Evolutionary conservation across 2,888 invertebrate genomes (phyloP).

Genomic region (Exocentrus adspersus): DNA sequence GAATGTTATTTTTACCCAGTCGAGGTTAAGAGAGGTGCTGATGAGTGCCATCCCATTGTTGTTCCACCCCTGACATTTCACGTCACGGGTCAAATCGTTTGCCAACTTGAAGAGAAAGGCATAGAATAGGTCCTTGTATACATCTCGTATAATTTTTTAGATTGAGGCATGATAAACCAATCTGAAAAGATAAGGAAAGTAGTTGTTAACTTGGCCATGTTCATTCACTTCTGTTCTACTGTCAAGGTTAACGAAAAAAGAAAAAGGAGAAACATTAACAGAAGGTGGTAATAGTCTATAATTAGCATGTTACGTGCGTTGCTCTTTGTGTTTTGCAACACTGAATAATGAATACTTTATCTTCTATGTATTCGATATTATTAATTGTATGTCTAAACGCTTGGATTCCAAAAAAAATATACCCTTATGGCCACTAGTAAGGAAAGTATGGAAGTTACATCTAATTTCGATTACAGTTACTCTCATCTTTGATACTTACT

Average conservation of each 20-base stretch:
- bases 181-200: not conserved
- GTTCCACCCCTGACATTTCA: constrained; percentile 32
- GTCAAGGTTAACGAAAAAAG: not conserved
- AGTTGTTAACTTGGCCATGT: not conserved
- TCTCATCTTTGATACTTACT: too few species aligned
- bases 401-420: too few species aligned
- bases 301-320: not conserved
- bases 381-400: not conserved
- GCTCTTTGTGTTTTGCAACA: not conserved
- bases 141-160: not conserved
- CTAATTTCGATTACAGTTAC: too few species aligned
- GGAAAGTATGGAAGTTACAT: too few species aligned
- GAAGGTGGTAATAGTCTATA: not conserved
- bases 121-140: constrained; percentile 8
- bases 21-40: constrained; percentile 8
- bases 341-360: not conserved
- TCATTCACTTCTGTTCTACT: not conserved
- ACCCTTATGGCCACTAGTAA: too few species aligned
- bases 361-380: not conserved
- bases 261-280: not conserved
- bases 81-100: constrained; percentile 28
- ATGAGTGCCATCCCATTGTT: constrained; percentile 26
- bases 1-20: constrained; percentile 15
- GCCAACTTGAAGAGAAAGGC: constrained; percentile 29
- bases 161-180: constrained; percentile 1